phyloP scores from a whole-genome alignment of 2,888 invertebrate genomes.

The Abrostola triplasia region DNA sequence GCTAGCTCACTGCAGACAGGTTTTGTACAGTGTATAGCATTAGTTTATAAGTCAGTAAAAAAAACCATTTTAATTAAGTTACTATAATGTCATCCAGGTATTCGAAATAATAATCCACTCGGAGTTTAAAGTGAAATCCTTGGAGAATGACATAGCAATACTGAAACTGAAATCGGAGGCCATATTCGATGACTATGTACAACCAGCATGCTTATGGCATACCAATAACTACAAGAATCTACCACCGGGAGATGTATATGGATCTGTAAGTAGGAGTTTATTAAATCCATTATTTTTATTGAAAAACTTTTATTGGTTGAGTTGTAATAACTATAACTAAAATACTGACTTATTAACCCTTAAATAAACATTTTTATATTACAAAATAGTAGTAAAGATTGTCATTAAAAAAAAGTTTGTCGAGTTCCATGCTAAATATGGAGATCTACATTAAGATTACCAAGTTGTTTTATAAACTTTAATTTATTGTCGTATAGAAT shows the following conservation, averaged over 20 bases:
- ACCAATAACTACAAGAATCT: constrained; percentile 56
- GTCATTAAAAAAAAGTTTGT: too few species aligned
- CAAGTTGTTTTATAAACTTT: too few species aligned
- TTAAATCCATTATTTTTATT: not conserved
- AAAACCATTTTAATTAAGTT: not conserved
- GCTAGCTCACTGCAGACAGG: too few species aligned
- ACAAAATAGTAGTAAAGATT: too few species aligned
- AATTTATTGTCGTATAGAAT: too few species aligned
- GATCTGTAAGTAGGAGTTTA: constrained; percentile 61
- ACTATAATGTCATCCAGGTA: constrained; percentile 53
- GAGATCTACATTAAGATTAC: too few species aligned
- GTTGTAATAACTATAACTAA: too few species aligned
- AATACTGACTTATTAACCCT: too few species aligned
- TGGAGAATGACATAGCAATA: constrained; percentile 71
- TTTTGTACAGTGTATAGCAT: too few species aligned
- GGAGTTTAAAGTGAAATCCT: constrained; percentile 42
- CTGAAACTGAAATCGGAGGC: constrained; percentile 68
- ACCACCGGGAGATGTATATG: constrained; percentile 51
- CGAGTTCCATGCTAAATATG: too few species aligned
- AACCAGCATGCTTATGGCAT: constrained; percentile 75
- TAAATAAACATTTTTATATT: too few species aligned
- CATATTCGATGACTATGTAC: constrained; percentile 66
- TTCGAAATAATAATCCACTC: constrained; percentile 66
- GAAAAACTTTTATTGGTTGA: not conserved
- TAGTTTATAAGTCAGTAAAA: too few species aligned